Evolutionary conservation across 2,797 vertebrate species (phyloP), one percentile per base, ranked within the genome.

Genomic region (Glyptemys insculpta): DNA sequence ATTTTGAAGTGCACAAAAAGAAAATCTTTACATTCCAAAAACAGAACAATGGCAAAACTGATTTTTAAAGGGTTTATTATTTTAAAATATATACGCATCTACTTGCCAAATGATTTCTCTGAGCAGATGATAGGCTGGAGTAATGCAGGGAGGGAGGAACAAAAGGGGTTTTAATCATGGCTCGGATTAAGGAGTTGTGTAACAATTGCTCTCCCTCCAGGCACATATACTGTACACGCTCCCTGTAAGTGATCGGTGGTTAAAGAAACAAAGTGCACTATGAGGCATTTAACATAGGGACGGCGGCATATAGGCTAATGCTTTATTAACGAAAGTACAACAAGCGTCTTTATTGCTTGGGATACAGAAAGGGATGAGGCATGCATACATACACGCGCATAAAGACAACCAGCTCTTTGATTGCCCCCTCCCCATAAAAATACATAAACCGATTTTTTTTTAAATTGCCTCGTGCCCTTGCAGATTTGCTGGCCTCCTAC

Each of bases 51-150:
- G 92, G 92, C 88, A 93, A 92, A 92, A 87, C 83, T 53, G 89
- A 91, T 83, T 90, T 94, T 93, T 87, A 94, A 94, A 91, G 82
- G 94, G 94, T 84, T 97, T 95, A 59, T 91, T 96, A 86, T 95
- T 90, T 86, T 94, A 95, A 95, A 97, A 97, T 91, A 88, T 89
- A 85, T 91, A 94, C 21, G 41, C 94, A 96, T 93, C 93, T 96
- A 90, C 94, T 96, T 96, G 96, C 94, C 96, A 96, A 96, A 97
- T 93, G 84, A 97, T 95, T 96, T 95, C 90, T 85, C 89, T 49
- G 90, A 95, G 94, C 96, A 96, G 96, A 96, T 95, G 96, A 96
- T 97, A 97, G 97, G 96, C 92, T 95, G 85, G 91, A 83, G 95
- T 62, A 94, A 85, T 8, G 88, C 92, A 89, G 90, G 87, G 92